Conservation (phyloP, 2,797 vertebrate species). For the Tinamus major region DNA sequence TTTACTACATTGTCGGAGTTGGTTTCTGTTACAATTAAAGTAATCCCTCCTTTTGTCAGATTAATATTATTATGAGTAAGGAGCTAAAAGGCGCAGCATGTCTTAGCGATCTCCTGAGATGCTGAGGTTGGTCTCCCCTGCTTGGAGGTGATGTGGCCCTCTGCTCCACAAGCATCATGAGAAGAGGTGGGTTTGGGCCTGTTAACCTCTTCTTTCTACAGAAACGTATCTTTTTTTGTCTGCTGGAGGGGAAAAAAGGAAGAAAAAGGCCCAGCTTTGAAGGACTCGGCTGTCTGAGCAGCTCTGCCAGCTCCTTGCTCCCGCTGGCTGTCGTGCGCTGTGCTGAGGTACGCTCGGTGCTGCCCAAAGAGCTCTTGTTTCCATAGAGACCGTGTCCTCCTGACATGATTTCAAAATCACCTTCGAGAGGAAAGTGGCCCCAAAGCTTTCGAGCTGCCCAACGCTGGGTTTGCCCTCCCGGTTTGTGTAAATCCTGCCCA, state of each 20-base stretch:
- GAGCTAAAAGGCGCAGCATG: not conserved
- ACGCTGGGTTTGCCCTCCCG: not conserved
- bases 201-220: not conserved
- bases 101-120: not conserved
- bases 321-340: accelerated
- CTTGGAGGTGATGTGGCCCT: not conserved
- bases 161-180: accelerated
- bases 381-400: not conserved
- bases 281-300: not conserved
- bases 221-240: not conserved
- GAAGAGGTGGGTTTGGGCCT: not conserved
- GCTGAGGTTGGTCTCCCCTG: not conserved
- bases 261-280: not conserved
- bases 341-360: not conserved
- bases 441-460: not conserved
- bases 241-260: not conserved
- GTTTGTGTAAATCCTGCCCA: no score
- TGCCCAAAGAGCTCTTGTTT: not conserved
- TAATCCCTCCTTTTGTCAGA: not conserved
- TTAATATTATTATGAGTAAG: not conserved
- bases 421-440: not conserved
- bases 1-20: not conserved
- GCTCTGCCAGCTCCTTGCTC: not conserved
- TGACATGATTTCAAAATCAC: not conserved
- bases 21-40: not conserved